Base-by-base conservation (phyloP, 1,140 invertebrate species). In the Drosophila varians region DNA sequence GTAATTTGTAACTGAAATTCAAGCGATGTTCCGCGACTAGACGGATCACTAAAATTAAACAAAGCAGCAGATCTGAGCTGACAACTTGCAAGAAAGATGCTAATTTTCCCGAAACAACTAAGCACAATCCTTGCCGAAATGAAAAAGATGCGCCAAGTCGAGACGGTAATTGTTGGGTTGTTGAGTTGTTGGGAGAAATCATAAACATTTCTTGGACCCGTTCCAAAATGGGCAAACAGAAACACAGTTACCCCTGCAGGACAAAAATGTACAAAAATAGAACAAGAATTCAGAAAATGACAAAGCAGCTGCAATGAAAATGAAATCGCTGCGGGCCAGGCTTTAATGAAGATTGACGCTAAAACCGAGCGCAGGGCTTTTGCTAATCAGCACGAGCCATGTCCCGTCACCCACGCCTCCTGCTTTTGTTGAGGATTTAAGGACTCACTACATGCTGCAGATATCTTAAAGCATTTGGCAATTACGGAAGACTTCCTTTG, bases 181-280 rank as follows among this genome's bases (percentile, higher is more conserved):
- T 4, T 21, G 21, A 21, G 21, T 57, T 58, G 48, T 61, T 66
- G 70, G 11, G 38, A 8, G 38, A 54, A 74, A 77, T 65, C 66
- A 71, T 70, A 71, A 76, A 71, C 58, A 76, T 58, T 76, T 55
- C 43, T 77, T 76, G 73, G 74, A 52, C 16, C 34, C 42, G 28
- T 65, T 61, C 74, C 74, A 77, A 64, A 55, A 65, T 21, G 11
- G 36, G 4, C 48, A 42, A 47, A 42, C 52, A 53, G 49, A 64
- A 47, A 43, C 62, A 64, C 48, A 4, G 18, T 0, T 23, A 19
- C 25, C 11, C 14, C 21, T 1, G 6, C 23, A 8, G 7, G 12
- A n/a, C n/a, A 16, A 47, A 47, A 23, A 40, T 31, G 9, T 3
- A 31, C 28, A 43, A 46, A 47, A 36, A 58, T 3, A 42, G n/a